phyloP scores from a whole-genome alignment of 92 coral and sea anemone species.

The Heteractis magnifica region DNA sequence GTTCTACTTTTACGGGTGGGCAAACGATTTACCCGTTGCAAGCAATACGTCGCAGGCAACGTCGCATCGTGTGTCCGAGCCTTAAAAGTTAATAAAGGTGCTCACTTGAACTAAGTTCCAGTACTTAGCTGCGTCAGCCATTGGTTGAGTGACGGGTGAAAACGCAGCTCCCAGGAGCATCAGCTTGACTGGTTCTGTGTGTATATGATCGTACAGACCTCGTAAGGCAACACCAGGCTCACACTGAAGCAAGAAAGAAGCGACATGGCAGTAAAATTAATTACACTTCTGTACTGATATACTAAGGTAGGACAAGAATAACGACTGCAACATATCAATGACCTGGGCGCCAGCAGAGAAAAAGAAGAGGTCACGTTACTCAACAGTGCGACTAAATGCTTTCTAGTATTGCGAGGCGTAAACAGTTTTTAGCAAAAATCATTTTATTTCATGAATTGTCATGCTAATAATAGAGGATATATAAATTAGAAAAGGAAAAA shows the following conservation, averaged over 20 bases:
- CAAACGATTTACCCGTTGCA: too few species aligned
- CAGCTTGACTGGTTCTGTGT: conserved; percentile 57
- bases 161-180: conserved; percentile 74
- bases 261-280: too few species aligned
- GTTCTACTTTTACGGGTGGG: too few species aligned
- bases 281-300: too few species aligned
- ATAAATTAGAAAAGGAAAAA: neutral
- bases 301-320: neutral
- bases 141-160: conserved; percentile 66
- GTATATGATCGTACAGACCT: conserved; percentile 60
- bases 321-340: neutral
- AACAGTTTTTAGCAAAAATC: too few species aligned
- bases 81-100: neutral
- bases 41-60: too few species aligned
- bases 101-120: conserved; percentile 69
- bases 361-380: neutral
- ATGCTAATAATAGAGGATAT: too few species aligned
- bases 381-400: too few species aligned
- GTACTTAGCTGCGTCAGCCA: conserved; percentile 58
- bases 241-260: conserved; percentile 39
- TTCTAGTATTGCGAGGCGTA: too few species aligned
- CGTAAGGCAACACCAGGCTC: conserved; percentile 70
- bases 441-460: too few species aligned
- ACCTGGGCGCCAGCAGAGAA: neutral
- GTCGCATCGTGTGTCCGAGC: too few species aligned